Evolutionary conservation across 2,888 invertebrate species (phyloP).

Genomic region (Acleris literana): DNA sequence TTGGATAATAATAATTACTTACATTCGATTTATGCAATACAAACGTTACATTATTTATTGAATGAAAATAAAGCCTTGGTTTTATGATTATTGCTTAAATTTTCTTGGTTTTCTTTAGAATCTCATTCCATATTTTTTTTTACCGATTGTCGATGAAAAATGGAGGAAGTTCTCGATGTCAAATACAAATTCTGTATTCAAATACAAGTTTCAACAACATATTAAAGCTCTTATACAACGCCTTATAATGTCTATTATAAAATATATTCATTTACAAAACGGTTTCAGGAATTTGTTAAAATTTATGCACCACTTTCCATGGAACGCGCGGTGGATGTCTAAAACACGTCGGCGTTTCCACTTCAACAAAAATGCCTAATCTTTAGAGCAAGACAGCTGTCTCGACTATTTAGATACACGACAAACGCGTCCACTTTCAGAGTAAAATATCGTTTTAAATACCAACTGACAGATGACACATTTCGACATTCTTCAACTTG

Average conservation of each 20-base stretch:
- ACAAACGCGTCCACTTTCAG: slow-evolving; percentile 68
- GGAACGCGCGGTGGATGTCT: slow-evolving; percentile 45
- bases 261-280: slow-evolving; percentile 23
- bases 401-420: slow-evolving; percentile 74
- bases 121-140: no score
- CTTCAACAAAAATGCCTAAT: slow-evolving; percentile 65
- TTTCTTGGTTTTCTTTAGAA: no score
- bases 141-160: no score
- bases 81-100: no score
- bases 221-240: background rate
- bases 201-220: background rate
- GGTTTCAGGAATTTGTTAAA: slow-evolving; percentile 45
- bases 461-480: slow-evolving; percentile 83
- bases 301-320: slow-evolving; percentile 51
- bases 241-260: slow-evolving; percentile 20
- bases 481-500: slow-evolving; percentile 83
- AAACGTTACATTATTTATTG: no score
- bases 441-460: slow-evolving; percentile 83
- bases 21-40: background rate
- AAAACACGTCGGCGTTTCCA: slow-evolving; percentile 63
- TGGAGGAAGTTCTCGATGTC: no score
- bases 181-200: no score
- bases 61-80: no score
- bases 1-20: background rate
- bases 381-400: slow-evolving; percentile 72